phyloP scores from a whole-genome alignment of 2,113 vertebrate species.

The Paratilapia polleni region DNA sequence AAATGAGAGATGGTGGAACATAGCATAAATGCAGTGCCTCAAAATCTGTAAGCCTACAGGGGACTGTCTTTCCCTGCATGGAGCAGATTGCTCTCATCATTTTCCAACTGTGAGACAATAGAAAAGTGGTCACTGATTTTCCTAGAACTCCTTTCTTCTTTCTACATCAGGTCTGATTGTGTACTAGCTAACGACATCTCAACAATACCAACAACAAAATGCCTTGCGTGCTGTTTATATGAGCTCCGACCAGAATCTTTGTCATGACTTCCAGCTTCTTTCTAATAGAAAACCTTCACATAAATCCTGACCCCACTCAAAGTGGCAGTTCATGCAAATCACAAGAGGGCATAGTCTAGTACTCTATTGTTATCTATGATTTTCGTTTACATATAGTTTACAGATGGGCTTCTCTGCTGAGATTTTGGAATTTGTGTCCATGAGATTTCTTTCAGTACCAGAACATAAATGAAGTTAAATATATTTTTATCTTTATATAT shows the following conservation, averaged over 20 bases:
- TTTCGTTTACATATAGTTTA: not conserved
- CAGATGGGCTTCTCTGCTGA: not conserved
- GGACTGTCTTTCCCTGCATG: conserved; percentile 60
- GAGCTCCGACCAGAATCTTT: conserved; percentile 18
- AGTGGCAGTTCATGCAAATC: not conserved
- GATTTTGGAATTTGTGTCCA: not conserved
- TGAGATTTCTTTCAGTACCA: not conserved
- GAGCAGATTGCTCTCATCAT: conserved; percentile 70
- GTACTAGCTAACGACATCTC: conserved; percentile 5
- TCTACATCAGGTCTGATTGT: conserved; percentile 36
- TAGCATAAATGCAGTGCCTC: conserved; percentile 48
- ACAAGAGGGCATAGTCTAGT: not conserved
- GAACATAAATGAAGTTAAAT: not conserved
- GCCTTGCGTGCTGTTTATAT: not conserved
- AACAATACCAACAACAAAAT: conserved; percentile 8
- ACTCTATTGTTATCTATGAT: not conserved
- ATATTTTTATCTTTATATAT: not conserved
- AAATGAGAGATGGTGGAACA: conserved; percentile 64
- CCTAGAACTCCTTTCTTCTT: conserved; percentile 26
- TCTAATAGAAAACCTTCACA: not conserved
- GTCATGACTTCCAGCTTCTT: not conserved
- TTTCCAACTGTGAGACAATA: conserved; percentile 61
- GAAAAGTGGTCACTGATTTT: conserved; percentile 59
- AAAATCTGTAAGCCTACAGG: conserved; percentile 68
- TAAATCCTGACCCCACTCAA: conserved; percentile 12